Base-by-base conservation (phyloP, 2,113 vertebrate species). In the Bos javanicus region DNA sequence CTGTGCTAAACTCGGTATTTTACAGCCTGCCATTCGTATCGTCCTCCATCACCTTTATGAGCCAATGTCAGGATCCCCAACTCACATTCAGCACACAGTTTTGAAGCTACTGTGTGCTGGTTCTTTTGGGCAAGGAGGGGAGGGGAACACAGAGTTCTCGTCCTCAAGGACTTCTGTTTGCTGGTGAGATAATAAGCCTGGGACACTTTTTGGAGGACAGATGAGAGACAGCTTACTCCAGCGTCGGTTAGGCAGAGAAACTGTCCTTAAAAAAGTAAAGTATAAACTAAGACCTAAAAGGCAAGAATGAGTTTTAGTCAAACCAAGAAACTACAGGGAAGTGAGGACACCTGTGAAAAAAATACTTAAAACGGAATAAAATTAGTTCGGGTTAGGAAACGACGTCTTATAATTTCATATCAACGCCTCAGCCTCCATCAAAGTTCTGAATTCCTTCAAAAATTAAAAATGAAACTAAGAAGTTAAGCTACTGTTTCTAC, bases 111-210 rank as follows among this genome's bases (percentile, higher is more conserved):
- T 2, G 1, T 1, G 28, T 4, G 19, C 8, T 3, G 2, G 36
- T 6, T 26, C 57, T 17, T 17, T 28, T 7, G 59, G 0, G 23
- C 26, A 30, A 48, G 0, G 2, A 16, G 15, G 26, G 36, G 59
- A 26, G 12, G 81, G 78, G 39, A 15, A 1, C 3, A 39, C 0
- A 2, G 1, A 36, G 7, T 11, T 4, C 2, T 7, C 15, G 6
- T 10, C 50, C 12, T 28, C 1, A 6, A 9, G 67, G 19, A 46
- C 1, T 8, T 13, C n/a, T 15, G 28, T 28, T 17, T 36, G 3
- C 25, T 46, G 59, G 19, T 17, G 21, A 43, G 5, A 43, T 16
- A 36, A 3, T 3, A 43, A 59, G 28, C 6, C 52, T 48, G 43
- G 14, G 36, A 25, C 14, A 6, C 28, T 39, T 30, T 21, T 0